phyloP scores from a whole-genome alignment of 2,888 invertebrate species.

The Cyaniris semiargus region DNA sequence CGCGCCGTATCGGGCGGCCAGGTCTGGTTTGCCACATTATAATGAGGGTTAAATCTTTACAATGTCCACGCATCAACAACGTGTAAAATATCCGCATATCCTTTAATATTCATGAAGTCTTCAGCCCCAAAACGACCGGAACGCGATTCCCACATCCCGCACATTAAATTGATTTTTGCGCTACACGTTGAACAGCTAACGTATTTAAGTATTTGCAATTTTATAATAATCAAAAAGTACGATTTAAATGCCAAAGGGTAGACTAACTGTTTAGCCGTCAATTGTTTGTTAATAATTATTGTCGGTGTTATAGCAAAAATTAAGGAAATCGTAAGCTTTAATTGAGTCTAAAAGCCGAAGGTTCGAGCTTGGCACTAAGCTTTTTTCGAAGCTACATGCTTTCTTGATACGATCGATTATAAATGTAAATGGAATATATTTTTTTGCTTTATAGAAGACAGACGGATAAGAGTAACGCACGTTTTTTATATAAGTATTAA shows the following conservation, averaged over 20 bases:
- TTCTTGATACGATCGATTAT: too few relatives aligned
- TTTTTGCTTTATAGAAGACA: neutral
- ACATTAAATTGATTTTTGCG: constrained; percentile 19
- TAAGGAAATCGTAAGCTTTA: neutral
- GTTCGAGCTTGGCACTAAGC: neutral
- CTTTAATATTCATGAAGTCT: neutral
- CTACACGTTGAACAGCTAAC: neutral
- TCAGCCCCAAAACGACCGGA: constrained; percentile 6
- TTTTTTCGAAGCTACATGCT: neutral
- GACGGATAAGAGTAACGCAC: neutral
- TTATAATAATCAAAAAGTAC: neutral
- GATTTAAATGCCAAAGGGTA: neutral
- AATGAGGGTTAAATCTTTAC: constrained; percentile 43
- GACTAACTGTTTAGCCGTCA: neutral
- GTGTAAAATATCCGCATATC: neutral
- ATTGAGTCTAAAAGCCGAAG: neutral
- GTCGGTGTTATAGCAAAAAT: neutral
- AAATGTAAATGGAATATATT: too few relatives aligned
- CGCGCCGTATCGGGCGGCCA: constrained; percentile 63
- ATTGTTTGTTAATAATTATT: neutral
- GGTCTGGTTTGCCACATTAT: constrained; percentile 41
- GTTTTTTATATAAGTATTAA: too few relatives aligned
- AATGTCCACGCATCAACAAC: constrained; percentile 13
- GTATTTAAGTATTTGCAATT: neutral
- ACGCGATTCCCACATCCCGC: constrained; percentile 12